Percentiles rank a stretch among this genome's conserved stretches.
These are phyloP conservation scores for Columba livia DNA, from an alignment of 2,113 vertebrate species.

Conservation along the genomic window DNA sequence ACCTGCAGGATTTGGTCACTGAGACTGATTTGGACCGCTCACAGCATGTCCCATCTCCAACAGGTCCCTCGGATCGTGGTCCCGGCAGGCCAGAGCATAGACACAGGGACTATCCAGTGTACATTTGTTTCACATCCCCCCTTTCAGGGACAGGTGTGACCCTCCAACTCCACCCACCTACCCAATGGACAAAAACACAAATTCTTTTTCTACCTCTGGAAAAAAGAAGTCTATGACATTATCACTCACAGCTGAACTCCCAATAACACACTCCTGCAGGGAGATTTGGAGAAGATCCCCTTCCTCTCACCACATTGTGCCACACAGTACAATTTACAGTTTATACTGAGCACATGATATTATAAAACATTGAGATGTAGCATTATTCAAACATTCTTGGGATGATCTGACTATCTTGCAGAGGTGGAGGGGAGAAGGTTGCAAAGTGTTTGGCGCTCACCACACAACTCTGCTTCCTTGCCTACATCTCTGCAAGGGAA, in stretches of 20 bases:
- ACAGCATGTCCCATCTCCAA: background rate
- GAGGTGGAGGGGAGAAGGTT: background rate
- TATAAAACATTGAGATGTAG: background rate
- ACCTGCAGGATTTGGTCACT: background rate
- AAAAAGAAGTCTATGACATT: background rate
- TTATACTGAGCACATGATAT: background rate
- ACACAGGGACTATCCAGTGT: background rate
- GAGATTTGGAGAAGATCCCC: background rate
- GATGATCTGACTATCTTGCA: background rate
- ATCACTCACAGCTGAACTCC: background rate
- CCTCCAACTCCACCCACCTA: background rate
- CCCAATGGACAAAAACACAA: rapidly evolving
- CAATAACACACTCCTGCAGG: background rate
- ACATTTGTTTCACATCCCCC: background rate
- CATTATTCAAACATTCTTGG: background rate
- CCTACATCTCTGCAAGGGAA: background rate
- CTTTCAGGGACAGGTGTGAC: background rate
- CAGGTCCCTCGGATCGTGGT: background rate
- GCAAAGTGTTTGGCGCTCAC: rapidly evolving
- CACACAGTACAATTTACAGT: background rate
- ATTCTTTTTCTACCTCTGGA: background rate
- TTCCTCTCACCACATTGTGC: background rate
- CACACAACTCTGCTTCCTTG: background rate
- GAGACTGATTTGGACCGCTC: background rate
- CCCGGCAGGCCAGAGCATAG: background rate